Conservation (phyloP, 2,888 invertebrate species). For the Lasioglossum lativentre region DNA sequence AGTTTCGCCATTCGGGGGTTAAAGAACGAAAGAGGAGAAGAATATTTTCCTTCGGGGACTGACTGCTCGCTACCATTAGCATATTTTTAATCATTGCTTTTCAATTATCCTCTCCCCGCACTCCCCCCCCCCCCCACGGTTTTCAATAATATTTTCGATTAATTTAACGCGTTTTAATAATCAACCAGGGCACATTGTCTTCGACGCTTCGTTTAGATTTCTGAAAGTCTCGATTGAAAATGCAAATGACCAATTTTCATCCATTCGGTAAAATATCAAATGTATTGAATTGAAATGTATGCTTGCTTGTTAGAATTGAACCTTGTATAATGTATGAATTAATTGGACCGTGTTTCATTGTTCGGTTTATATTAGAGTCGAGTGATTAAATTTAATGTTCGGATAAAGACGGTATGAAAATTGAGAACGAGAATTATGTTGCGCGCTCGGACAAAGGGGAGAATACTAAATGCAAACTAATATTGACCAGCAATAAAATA, state of each 20-base stretch:
- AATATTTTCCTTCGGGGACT: not conserved
- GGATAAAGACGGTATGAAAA: not conserved
- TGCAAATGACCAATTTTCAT: not conserved
- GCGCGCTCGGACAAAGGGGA: not conserved
- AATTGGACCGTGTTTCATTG: not conserved
- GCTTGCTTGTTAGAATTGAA: not conserved
- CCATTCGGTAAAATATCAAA: not conserved
- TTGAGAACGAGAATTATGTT: not conserved
- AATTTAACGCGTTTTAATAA: not conserved
- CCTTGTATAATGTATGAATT: not conserved
- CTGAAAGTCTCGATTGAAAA: not conserved
- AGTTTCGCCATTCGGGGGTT: not conserved
- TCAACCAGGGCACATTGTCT: not conserved
- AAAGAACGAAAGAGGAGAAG: not conserved
- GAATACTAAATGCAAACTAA: not conserved
- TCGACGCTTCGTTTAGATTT: not conserved
- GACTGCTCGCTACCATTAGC: not conserved
- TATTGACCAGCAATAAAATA: not conserved
- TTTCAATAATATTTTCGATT: not conserved
- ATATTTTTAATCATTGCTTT: not conserved
- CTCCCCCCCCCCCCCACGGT: too few relatives aligned
- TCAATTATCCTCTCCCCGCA: not conserved
- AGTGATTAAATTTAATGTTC: not conserved
- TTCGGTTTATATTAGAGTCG: not conserved
- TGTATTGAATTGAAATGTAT: not conserved